A percentile compares a stretch with the other conserved stretches of the same genome.
phyloP scores from a whole-genome alignment of 2,797 vertebrate species.

The Eupleurogrammus muticus region DNA sequence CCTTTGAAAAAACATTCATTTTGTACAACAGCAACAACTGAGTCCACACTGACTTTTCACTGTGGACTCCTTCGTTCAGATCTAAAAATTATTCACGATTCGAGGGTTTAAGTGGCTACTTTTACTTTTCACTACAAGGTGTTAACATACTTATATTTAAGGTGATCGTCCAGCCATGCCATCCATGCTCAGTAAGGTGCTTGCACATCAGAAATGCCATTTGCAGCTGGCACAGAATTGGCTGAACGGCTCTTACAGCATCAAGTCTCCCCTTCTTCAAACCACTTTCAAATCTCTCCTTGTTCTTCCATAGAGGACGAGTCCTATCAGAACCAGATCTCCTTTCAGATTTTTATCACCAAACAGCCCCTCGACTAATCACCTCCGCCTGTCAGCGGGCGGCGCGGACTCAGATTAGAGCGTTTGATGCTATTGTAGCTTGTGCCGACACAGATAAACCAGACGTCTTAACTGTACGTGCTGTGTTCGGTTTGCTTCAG shows the following conservation, averaged over 20 bases:
- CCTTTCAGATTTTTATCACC: not conserved
- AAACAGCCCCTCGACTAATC: not conserved
- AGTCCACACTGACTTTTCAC: too few species aligned
- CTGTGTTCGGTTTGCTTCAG: conserved; percentile 20
- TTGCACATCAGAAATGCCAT: too few species aligned
- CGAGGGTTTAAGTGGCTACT: too few species aligned
- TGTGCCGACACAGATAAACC: conserved; percentile 20
- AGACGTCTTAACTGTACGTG: conserved; percentile 12
- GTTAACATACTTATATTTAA: too few species aligned
- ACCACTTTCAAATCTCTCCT: not conserved
- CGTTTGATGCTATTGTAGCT: conserved; percentile 26
- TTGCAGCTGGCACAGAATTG: too few species aligned
- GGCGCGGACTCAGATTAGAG: conserved; percentile 4
- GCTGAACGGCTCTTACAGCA: not conserved
- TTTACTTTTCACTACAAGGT: too few species aligned
- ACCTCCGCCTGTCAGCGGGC: conserved; percentile 6
- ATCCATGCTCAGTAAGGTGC: too few species aligned
- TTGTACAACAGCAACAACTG: too few species aligned
- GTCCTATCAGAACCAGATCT: not conserved
- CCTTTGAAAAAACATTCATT: too few species aligned
- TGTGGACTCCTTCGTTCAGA: too few species aligned
- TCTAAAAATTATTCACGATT: too few species aligned
- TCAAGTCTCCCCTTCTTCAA: not conserved
- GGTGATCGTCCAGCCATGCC: too few species aligned
- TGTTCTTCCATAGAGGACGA: not conserved